Evolutionary conservation across 2,797 vertebrate species (phyloP).

Genomic region (Lagocephalus sceleratus): DNA sequence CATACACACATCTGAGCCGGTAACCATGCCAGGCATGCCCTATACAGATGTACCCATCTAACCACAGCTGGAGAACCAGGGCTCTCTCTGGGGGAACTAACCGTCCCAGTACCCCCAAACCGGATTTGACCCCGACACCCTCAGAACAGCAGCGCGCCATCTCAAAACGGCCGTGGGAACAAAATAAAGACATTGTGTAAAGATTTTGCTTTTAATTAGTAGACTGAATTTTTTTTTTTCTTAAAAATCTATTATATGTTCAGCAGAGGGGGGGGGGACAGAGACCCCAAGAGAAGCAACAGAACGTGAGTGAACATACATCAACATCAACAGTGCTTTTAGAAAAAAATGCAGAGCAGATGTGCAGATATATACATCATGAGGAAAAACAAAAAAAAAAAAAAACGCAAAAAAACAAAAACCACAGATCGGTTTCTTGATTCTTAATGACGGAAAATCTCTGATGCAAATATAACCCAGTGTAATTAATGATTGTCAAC

Average conservation of each 20-base stretch:
- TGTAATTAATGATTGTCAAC: conserved; percentile 62
- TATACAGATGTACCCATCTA: conserved; percentile 66
- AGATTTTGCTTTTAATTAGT: conserved; percentile 70
- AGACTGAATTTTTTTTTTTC: conserved; percentile 68
- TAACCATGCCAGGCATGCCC: conserved; percentile 57
- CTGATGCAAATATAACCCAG: conserved; percentile 57
- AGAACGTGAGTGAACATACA: conserved; percentile 63
- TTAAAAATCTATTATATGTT: conserved; percentile 72
- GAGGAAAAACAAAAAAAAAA: conserved; percentile 26
- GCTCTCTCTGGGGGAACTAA: conserved; percentile 42
- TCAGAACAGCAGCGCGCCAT: conserved; percentile 29
- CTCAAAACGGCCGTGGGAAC: conserved; percentile 17
- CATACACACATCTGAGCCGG: conserved; percentile 36
- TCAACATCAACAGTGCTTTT: conserved; percentile 55
- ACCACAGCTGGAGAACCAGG: conserved; percentile 58
- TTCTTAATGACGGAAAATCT: conserved; percentile 22
- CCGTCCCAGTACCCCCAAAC: conserved; percentile 51
- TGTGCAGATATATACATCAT: conserved; percentile 35
- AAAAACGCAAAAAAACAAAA: too few species aligned
- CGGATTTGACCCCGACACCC: conserved; percentile 49
- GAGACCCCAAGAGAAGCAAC: conserved; percentile 57
- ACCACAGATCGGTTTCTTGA: conserved; percentile 26
- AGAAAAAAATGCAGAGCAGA: conserved; percentile 16
- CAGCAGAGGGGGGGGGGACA: conserved; percentile 61
- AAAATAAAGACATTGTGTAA: conserved; percentile 38